Base-by-base conservation (phyloP, 2,113 vertebrate genomes). In the Muntiacus muntjak region DNA sequence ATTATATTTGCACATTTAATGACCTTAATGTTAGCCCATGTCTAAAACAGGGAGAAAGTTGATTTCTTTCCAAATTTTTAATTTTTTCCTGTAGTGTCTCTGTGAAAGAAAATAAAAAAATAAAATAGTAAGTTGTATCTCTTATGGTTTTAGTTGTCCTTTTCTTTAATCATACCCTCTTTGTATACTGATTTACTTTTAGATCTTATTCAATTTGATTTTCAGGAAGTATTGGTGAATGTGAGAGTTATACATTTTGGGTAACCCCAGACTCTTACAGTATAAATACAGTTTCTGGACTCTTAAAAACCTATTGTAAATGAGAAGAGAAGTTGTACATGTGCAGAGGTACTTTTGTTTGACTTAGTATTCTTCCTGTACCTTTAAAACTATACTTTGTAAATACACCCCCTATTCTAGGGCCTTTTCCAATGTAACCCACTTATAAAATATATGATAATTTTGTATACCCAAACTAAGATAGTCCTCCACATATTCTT, bases 1-100 rank as follows among this genome's bases (percentile, higher is more conserved):
- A 74, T 93, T 97, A 64, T 54, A 64, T 96, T 97, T 95, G 45
- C n/a, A 89, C 28, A 91, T 88, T 40, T 88, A 94, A 74, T 93
- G 47, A 74, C n/a, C 16, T 6, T 55, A 81, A 91, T 55, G 19
- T 88, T 95, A 78, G 88, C 25, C 21, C 14, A 83, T 93, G 40
- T 97, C n/a, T 95, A 91, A 92, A n/a, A 54, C 26, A 97, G 36
- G 16, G 93, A 95, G 83, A 84, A 93, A 96, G 52, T 52, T 91
- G 76, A 94, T 47, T 81, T 91, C 10, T 79, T 87, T 93, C 54
- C 45, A 1, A 88, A 91, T 57, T 90, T 93, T 93, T 47, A 71
- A 12, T 43, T 91, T 95, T 83, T 64, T 40, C 21, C 55, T 74
- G 84, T 76, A 94, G 12, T 10, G 1, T 79, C 30, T 90, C 92